These are phyloP conservation scores for Notothenia rossii DNA, from an alignment of 2,113 vertebrate genomes.

Conservation along the genomic window DNA sequence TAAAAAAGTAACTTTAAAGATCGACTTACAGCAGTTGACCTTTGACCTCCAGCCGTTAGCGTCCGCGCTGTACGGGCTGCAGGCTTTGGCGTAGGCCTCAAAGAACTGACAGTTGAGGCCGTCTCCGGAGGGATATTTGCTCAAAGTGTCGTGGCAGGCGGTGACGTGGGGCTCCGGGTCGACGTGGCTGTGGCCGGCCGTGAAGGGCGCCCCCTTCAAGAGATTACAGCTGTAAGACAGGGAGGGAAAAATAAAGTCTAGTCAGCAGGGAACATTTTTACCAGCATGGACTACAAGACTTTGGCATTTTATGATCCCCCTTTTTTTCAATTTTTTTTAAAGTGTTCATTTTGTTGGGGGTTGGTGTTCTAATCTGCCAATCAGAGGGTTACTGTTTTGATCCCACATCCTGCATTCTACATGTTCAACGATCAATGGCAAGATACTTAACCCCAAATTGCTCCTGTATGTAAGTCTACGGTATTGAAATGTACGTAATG, in stretches of 20 bases:
- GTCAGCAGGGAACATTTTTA: background rate
- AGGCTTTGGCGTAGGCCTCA: slow-evolving; percentile 12
- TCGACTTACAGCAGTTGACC: background rate
- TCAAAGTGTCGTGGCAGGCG: background rate
- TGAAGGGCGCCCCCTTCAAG: background rate
- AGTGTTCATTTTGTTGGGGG: too few species aligned
- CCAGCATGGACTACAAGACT: too few species aligned
- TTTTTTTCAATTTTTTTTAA: too few species aligned
- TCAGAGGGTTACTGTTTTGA: too few species aligned
- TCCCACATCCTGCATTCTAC: too few species aligned
- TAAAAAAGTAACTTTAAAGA: too few species aligned
- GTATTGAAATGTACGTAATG: too few species aligned
- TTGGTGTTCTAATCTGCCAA: too few species aligned
- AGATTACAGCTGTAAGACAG: background rate
- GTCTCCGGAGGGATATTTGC: background rate
- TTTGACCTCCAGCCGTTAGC: background rate
- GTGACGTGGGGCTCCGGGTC: background rate
- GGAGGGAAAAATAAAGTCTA: background rate
- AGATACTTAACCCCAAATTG: too few species aligned
- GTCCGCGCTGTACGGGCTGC: background rate
- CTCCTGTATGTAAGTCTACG: too few species aligned
- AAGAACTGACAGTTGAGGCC: slow-evolving; percentile 1
- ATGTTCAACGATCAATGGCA: too few species aligned
- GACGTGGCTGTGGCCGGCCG: background rate
- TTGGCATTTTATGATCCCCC: too few species aligned